Evolutionary conservation across 2,797 vertebrate species (phyloP).

Genomic region (Perodicticus potto): DNA sequence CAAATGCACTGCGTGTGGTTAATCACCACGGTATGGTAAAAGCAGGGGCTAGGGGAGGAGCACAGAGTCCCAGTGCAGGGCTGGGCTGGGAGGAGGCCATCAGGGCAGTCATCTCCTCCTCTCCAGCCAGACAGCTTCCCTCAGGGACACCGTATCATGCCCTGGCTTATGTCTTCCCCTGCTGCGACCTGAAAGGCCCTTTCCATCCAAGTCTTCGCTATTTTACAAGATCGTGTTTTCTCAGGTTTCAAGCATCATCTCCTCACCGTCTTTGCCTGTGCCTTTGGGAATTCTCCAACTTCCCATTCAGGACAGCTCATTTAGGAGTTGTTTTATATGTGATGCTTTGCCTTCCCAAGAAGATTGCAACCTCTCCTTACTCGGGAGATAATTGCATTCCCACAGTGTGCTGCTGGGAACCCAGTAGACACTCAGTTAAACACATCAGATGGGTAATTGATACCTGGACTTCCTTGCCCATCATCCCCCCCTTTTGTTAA

Average conservation of each 20-base stretch:
- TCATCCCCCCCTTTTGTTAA: not conserved
- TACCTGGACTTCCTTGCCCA: not conserved
- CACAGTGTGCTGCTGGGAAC: not conserved
- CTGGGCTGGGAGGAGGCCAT: not conserved
- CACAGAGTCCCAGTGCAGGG: not conserved
- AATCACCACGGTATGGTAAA: not conserved
- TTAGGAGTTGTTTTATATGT: not conserved
- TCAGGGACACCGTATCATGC: not conserved
- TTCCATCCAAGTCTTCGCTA: not conserved
- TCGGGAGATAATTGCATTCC: not conserved
- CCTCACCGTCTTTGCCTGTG: not conserved
- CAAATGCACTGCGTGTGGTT: not conserved
- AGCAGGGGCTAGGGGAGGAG: not conserved
- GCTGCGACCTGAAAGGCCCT: too few relatives aligned
- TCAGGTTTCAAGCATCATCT: not conserved
- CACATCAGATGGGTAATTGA: not conserved
- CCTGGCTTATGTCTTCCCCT: not conserved
- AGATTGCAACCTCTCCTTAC: not conserved
- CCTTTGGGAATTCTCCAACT: not conserved
- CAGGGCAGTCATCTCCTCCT: not conserved
- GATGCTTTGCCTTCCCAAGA: constrained; percentile 21
- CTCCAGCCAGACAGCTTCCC: not conserved
- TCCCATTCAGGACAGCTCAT: not conserved
- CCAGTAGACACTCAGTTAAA: not conserved
- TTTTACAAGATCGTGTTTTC: not conserved